Conservation (phyloP, 2,888 invertebrate genomes). For the Pinctada fucata region DNA sequence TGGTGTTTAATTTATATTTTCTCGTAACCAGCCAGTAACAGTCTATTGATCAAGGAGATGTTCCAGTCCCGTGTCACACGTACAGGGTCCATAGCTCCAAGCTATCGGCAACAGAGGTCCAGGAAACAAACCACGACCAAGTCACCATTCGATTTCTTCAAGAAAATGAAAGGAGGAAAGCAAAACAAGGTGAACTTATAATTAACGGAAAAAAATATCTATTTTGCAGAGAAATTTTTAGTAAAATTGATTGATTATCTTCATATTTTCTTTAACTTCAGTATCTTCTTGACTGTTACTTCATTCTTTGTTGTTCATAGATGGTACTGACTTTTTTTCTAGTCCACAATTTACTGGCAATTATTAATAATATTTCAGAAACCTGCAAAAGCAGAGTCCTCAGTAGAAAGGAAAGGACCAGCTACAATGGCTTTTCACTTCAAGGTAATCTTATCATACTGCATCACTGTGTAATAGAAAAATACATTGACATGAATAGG, state of each 20-base stretch:
- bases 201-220: too few species aligned
- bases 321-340: background rate
- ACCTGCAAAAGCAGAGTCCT: slow-evolving; percentile 30
- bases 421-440: slow-evolving; percentile 70
- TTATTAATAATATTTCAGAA: slow-evolving; percentile 26
- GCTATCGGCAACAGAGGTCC: slow-evolving; percentile 57
- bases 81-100: slow-evolving; percentile 67
- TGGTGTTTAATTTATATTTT: too few species aligned
- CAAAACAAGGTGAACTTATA: slow-evolving; percentile 43
- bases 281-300: background rate
- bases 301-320: background rate
- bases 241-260: too few species aligned
- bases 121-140: slow-evolving; percentile 47
- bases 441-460: slow-evolving; percentile 54
- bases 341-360: background rate
- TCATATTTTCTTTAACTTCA: background rate
- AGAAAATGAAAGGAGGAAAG: slow-evolving; percentile 55
- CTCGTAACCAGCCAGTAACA: slow-evolving; percentile 67
- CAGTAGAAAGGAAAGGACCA: slow-evolving; percentile 60
- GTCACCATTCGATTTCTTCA: slow-evolving; percentile 65
- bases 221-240: too few species aligned
- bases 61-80: slow-evolving; percentile 64
- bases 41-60: slow-evolving; percentile 64
- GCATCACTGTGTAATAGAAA: background rate
- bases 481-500: too few species aligned